These are phyloP conservation scores for Deilephila elpenor DNA, from an alignment of 2,888 invertebrate species.

Conservation along the genomic window DNA sequence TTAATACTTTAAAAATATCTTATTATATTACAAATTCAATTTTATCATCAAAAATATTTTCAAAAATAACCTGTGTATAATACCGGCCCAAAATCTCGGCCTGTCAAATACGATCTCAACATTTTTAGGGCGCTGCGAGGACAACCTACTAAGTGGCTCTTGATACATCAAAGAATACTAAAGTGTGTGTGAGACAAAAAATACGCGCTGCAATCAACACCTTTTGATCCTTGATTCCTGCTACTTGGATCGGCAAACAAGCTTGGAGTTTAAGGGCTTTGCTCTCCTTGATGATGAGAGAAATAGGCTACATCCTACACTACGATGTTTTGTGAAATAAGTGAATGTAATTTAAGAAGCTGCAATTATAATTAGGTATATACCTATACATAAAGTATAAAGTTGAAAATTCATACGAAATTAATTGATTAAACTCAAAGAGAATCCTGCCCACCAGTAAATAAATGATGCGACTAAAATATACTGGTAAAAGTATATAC, in stretches of 20 bases:
- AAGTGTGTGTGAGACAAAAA: constrained; percentile 21
- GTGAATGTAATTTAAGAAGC: no score
- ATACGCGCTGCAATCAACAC: constrained; percentile 32
- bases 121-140: constrained; percentile 44
- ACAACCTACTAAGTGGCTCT: constrained; percentile 57
- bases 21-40: no score
- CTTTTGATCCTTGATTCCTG: constrained; percentile 11
- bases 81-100: constrained; percentile 35
- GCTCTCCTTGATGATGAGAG: not conserved
- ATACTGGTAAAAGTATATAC: no score
- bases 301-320: not conserved
- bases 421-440: no score
- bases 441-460: no score
- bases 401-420: no score
- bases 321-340: not conserved
- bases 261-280: constrained; percentile 15
- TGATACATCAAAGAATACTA: constrained; percentile 53
- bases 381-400: no score
- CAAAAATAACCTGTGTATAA: not conserved
- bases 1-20: no score
- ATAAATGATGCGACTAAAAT: no score
- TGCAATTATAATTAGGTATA: no score
- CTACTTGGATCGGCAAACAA: not conserved
- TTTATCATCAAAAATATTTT: not conserved
- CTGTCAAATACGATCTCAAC: constrained; percentile 41